Evolutionary conservation across 2,113 vertebrate genomes (phyloP), one percentile per base, ranked within the genome.

Genomic region (Nothocercus nigrocapillus): DNA sequence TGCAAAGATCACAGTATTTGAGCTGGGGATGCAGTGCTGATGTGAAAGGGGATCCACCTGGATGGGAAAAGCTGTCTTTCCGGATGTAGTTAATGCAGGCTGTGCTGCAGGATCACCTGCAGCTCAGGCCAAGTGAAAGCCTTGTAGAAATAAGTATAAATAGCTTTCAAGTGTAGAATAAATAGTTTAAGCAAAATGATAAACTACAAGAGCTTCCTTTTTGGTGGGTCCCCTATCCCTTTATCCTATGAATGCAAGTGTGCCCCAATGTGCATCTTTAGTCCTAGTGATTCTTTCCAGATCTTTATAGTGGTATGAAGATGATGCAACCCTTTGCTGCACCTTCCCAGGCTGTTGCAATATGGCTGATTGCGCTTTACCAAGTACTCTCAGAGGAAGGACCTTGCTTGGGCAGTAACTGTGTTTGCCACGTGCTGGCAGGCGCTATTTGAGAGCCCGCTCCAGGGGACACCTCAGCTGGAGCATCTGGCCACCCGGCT

Each of bases 111-210:
- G 88, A 58, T 82, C 53, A 16, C 54, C 38, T 88, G 34, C 72
- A 40, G 25, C 64, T 78, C 54, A 5, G 30, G 64, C 44, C 25
- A 62, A 49, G 11, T 9, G 32, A 63, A n/a, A 85, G 4, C 25
- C 54, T 58, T 49, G 54, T 44, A 66, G 73, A 89, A 81, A 22
- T 3, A 66, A 66, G 18, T 67, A 32, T 40, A 20, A 72, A 49
- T 40, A 77, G 40, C 64, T 88, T 54, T 90, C 59, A 90, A 58
- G 28, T 40, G 36, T 40, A 54, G 30, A 24, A 3, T 72, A 81
- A 87, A 74, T 69, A 45, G 13, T 25, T 85, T 63, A 64, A 79
- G 32, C 68, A 38, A 89, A 90, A 62, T n/a, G 21, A 79, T 90
- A 10, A 69, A 64, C n/a, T 49, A 62, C 21, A 53, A 32, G 27